Percentiles rank a stretch among this genome's conserved stretches.
phyloP scores from a whole-genome alignment of 2,113 vertebrate genomes.

The Garra rufa region DNA sequence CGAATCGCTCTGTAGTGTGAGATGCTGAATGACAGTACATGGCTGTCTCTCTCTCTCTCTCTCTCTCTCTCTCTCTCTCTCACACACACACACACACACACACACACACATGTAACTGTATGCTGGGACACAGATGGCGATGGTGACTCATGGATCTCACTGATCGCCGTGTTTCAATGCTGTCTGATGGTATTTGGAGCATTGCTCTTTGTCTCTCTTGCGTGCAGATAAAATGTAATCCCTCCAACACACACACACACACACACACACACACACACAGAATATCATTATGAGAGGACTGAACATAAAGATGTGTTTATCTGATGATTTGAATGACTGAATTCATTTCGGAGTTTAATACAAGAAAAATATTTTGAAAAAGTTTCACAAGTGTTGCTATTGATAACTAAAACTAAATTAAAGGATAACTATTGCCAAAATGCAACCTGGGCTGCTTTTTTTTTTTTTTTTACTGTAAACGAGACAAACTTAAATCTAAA shows the following conservation, averaged over 20 bases:
- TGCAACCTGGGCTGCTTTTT: no score
- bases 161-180: background rate
- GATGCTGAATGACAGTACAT: background rate
- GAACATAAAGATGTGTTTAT: background rate
- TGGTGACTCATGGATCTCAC: conserved; percentile 9
- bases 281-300: background rate
- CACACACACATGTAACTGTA: background rate
- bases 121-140: conserved; percentile 16
- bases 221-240: background rate
- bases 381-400: no score
- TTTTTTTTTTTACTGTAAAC: no score
- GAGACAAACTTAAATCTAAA: no score
- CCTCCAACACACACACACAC: background rate
- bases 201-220: background rate
- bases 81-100: background rate
- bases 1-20: background rate
- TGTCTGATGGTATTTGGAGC: conserved; percentile 8
- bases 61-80: background rate
- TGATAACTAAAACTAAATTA: no score
- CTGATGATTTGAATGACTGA: background rate
- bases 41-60: background rate
- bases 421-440: no score
- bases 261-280: background rate
- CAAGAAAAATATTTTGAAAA: no score
- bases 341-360: background rate